These are phyloP conservation scores for Adrianichthys oophorus DNA, from an alignment of 2,797 vertebrate genomes.

Conservation along the genomic window DNA sequence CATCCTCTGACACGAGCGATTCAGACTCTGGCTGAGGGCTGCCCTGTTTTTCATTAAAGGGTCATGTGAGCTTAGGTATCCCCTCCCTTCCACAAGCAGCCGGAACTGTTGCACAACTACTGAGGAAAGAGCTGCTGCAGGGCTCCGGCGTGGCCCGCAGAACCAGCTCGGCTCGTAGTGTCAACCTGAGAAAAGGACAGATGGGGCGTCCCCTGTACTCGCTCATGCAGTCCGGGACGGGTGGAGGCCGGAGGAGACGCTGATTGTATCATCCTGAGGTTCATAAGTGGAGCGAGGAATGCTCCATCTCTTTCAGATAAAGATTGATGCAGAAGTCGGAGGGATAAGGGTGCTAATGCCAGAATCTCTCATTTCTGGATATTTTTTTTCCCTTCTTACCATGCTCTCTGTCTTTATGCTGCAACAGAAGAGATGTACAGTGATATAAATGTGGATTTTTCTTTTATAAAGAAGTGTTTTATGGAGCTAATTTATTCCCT, in stretches of 20 bases:
- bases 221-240: slow-evolving; percentile 22
- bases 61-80: background rate
- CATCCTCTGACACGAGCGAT: slow-evolving; percentile 93
- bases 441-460: slow-evolving; percentile 79
- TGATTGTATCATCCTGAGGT: background rate
- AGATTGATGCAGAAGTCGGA: slow-evolving; percentile 39
- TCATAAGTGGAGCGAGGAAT: slow-evolving; percentile 27
- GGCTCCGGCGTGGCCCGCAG: slow-evolving; percentile 22
- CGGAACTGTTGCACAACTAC: slow-evolving; percentile 44
- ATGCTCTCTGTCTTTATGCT: slow-evolving; percentile 63
- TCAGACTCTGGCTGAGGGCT: slow-evolving; percentile 83
- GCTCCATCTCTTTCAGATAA: slow-evolving; percentile 34
- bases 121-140: slow-evolving; percentile 35
- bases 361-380: slow-evolving; percentile 67
- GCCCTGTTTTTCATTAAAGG: background rate
- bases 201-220: slow-evolving; percentile 29
- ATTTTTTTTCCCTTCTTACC: slow-evolving; percentile 61
- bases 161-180: slow-evolving; percentile 13
- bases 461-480: slow-evolving; percentile 87
- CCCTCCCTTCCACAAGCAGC: slow-evolving; percentile 22
- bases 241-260: slow-evolving; percentile 4
- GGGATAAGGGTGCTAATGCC: slow-evolving; percentile 66
- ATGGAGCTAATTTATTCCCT: slow-evolving; percentile 76
- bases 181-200: slow-evolving; percentile 23
- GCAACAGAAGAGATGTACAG: slow-evolving; percentile 73